Percentiles rank a stretch among this genome's conserved stretches.
Evolutionary conservation across 2,888 invertebrate species (phyloP).

Genomic region (Meloe dianella): DNA sequence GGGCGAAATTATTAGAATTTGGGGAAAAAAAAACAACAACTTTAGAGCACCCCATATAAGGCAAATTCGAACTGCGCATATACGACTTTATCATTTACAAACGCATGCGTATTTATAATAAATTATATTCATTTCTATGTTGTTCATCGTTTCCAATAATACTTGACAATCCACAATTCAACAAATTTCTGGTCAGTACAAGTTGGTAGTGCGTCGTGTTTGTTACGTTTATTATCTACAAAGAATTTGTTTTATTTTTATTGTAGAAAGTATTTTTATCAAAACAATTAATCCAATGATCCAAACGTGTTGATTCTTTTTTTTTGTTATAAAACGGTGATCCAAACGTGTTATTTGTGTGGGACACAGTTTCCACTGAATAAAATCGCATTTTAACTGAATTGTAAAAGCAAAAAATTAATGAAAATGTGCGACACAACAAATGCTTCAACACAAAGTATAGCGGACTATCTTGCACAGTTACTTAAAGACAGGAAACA

Average conservation of each 20-base stretch:
- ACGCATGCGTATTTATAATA: constrained; percentile 39
- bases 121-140: constrained; percentile 18
- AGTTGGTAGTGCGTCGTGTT: constrained; percentile 38
- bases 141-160: background rate
- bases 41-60: constrained; percentile 32
- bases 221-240: constrained; percentile 24
- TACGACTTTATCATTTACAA: constrained; percentile 34
- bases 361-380: no score
- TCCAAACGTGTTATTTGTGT: background rate
- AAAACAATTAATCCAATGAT: background rate
- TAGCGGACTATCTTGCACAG: constrained; percentile 99
- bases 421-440: constrained; percentile 58
- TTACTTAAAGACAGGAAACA: constrained; percentile 99
- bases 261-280: background rate
- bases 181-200: constrained; percentile 33
- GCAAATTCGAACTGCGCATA: constrained; percentile 45
- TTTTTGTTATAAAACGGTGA: background rate
- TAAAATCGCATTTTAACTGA: no score
- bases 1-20: constrained; percentile 5
- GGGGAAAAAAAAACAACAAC: constrained; percentile 26
- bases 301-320: background rate
- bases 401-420: no score
- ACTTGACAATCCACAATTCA: constrained; percentile 14
- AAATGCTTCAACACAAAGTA: constrained; percentile 82
- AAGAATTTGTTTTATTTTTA: background rate